These are phyloP conservation scores for Arenaria interpres DNA, from an alignment of 2,113 vertebrate genomes.

Conservation along the genomic window DNA sequence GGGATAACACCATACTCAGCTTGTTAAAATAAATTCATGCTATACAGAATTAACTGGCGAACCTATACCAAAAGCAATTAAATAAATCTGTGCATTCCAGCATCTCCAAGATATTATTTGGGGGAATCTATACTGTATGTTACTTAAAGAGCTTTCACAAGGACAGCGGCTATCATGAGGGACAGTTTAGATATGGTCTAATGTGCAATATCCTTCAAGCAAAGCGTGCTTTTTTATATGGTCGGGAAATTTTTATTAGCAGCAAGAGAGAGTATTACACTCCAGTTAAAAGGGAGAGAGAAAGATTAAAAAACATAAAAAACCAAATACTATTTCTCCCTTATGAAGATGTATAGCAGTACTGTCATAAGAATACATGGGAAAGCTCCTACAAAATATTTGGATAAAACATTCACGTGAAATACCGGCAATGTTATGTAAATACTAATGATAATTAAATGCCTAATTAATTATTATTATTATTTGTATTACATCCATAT, in stretches of 20 bases:
- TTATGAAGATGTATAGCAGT: neutral
- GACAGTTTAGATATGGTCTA: neutral
- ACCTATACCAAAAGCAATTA: neutral
- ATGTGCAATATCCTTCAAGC: neutral
- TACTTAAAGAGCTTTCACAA: slow-evolving; percentile 1
- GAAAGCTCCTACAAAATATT: neutral
- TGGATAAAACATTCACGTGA: neutral
- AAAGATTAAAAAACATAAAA: slow-evolving; percentile 55
- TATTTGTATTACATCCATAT: slow-evolving; percentile 7
- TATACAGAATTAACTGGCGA: neutral
- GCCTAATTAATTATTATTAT: slow-evolving; percentile 34
- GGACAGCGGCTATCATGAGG: slow-evolving; percentile 26
- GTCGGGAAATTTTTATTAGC: slow-evolving; percentile 34
- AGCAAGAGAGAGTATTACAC: slow-evolving; percentile 50
- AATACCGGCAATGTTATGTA: neutral
- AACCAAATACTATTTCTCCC: neutral
- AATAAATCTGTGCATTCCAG: neutral
- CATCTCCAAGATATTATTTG: neutral
- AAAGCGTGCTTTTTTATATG: slow-evolving; percentile 56
- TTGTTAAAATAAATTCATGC: neutral
- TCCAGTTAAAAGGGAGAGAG: slow-evolving; percentile 36
- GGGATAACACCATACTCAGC: neutral
- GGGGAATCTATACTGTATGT: neutral
- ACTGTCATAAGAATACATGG: neutral
- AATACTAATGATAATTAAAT: slow-evolving; percentile 23